A percentile compares a stretch with the other conserved stretches of the same genome.
Conservation (phyloP, 2,888 invertebrate species). For the Atrina japonica region DNA sequence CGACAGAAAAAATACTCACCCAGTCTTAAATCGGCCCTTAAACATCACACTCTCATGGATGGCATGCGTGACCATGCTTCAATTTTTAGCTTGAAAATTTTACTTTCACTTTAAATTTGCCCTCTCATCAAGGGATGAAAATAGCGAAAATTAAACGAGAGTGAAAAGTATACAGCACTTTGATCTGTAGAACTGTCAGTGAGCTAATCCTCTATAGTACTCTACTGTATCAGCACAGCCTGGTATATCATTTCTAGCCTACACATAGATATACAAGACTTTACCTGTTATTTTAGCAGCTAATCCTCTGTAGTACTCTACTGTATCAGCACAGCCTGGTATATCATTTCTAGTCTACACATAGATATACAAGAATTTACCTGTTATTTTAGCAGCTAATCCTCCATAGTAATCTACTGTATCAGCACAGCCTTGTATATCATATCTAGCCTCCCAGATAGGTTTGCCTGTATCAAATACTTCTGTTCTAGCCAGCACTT, state of each 20-base stretch:
- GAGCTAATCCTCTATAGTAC: slow-evolving; percentile 82
- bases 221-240: slow-evolving; percentile 83
- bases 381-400: slow-evolving; percentile 79
- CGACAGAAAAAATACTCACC: no score
- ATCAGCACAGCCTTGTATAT: slow-evolving; percentile 83
- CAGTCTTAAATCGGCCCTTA: no score
- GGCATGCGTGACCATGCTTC: no score
- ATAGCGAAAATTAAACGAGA: no score
- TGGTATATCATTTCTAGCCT: slow-evolving; percentile 82
- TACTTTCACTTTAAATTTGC: no score
- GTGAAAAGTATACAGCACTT: no score
- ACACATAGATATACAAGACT: slow-evolving; percentile 61
- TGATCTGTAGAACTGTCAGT: no score
- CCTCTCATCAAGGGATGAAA: no score
- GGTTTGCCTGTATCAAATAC: slow-evolving; percentile 83
- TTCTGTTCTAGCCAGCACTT: slow-evolving; percentile 76
- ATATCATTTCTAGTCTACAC: not conserved
- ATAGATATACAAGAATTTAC: no score
- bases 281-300: not conserved
- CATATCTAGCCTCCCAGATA: slow-evolving; percentile 83
- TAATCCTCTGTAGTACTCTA: not conserved
- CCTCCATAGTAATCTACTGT: slow-evolving; percentile 83
- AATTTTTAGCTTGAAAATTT: no score
- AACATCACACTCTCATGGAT: no score
- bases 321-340: not conserved